Evolutionary conservation across 2,888 invertebrate species (phyloP), one percentile per base, ranked within the genome.

Genomic region (Phortica okadai): DNA sequence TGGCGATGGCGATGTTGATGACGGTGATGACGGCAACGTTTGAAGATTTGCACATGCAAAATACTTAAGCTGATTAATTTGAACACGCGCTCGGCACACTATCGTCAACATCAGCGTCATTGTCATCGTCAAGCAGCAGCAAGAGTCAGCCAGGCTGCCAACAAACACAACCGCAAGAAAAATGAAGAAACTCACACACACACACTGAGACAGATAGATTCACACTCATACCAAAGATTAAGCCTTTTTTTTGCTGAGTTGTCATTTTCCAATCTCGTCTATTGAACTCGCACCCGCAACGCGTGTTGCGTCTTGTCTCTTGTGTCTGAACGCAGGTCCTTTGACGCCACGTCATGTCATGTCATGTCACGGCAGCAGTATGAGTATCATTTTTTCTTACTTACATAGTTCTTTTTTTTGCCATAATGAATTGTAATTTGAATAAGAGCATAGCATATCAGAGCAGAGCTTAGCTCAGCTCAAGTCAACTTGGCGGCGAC

Each of bases 401-500:
- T 54, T 54, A 14, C 54, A 3, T 54, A 5, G 10, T 54, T 54
- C n/a, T 58, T 7, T 14, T 75, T 75, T 78, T 82, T 78, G 77
- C 83, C 88, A 79, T 86, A 85, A 85, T 88, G 82, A 85, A 78
- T 78, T 79, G 88, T 87, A 85, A 85, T 85, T 85, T 85, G 88
- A 84, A 88, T 85, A 85, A n/a, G n/a, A n/a, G n/a, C 21, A 21
- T 21, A 21, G 21, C 21, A 21, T 21, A 21, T 21, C 21, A 21
- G 21, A 21, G 21, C 21, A 33, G 33, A 33, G 33, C 33, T 33
- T 33, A 33, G 33, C 33, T 33, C 33, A 33, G 33, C 67, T 73
- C 73, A 75, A 54, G 21, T 41, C 41, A 21, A 21, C 21, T 21
- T 21, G 76, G 67, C 73, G 59, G 42, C 59, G 16, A 2, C 5